phyloP scores from a whole-genome alignment of 2,113 vertebrate species.

The Microtus montanus region DNA sequence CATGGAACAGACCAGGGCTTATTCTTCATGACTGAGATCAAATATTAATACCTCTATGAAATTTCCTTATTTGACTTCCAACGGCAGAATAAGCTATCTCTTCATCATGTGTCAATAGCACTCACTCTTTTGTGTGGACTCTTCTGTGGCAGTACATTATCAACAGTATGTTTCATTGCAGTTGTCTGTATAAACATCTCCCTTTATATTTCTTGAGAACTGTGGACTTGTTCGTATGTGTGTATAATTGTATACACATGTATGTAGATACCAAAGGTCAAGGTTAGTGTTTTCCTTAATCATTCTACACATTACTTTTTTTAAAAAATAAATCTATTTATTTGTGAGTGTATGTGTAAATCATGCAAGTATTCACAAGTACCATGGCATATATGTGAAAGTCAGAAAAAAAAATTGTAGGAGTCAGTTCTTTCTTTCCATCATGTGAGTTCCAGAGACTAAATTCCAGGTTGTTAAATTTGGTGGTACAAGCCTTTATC shows the following conservation, averaged over 20 bases:
- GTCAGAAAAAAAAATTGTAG: background rate
- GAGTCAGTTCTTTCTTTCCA: background rate
- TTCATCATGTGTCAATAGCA: background rate
- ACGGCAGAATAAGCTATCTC: background rate
- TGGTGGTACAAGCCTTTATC: background rate
- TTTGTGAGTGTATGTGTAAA: background rate
- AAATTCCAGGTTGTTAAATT: background rate
- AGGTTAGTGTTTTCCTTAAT: background rate
- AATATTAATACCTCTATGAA: slow-evolving; percentile 40
- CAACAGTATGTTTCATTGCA: background rate
- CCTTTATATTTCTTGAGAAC: background rate
- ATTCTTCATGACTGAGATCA: slow-evolving; percentile 27
- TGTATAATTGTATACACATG: background rate
- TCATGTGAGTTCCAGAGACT: background rate
- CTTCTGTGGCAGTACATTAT: background rate
- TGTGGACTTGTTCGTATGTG: background rate
- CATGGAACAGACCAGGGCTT: background rate
- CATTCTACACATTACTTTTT: background rate
- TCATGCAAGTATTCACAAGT: background rate
- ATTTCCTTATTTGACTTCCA: slow-evolving; percentile 1
- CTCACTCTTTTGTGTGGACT: background rate
- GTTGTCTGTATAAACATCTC: background rate
- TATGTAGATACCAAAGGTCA: background rate
- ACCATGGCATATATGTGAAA: background rate
- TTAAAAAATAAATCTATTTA: background rate